Evolutionary conservation across 2,888 invertebrate species (phyloP).

Genomic region (Euzophera pinguis): DNA sequence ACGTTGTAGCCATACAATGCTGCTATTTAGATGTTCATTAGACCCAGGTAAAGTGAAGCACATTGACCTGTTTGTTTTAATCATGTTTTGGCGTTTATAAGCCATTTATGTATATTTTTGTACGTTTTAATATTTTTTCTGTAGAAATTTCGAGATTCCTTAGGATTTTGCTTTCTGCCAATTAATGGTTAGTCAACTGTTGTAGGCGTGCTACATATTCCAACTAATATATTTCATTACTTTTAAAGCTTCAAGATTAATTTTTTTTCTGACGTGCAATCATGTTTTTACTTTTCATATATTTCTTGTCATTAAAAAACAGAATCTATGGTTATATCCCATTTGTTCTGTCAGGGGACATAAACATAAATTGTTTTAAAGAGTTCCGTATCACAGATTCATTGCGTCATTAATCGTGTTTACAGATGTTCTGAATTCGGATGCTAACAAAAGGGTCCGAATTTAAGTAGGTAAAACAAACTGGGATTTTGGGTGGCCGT

Average conservation of each 20-base stretch:
- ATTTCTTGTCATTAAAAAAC: too few relatives aligned
- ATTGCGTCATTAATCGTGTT: slow-evolving; percentile 39
- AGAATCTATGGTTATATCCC: slow-evolving; percentile 13
- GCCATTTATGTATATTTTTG: too few relatives aligned
- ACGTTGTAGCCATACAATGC: slow-evolving; percentile 36
- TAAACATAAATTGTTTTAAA: slow-evolving; percentile 32
- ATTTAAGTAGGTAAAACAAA: slow-evolving; percentile 16
- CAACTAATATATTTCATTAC: too few relatives aligned
- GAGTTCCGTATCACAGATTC: slow-evolving; percentile 31
- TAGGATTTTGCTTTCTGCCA: too few relatives aligned
- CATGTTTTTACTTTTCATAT: too few relatives aligned
- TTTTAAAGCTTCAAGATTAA: too few relatives aligned
- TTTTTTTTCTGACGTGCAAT: too few relatives aligned
- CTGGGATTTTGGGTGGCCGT: slow-evolving; percentile 10
- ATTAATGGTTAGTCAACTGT: too few relatives aligned
- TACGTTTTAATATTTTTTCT: not conserved
- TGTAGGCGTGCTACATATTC: too few relatives aligned
- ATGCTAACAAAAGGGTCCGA: slow-evolving; percentile 23
- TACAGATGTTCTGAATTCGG: slow-evolving; percentile 29
- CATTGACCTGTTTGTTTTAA: not conserved
- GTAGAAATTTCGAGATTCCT: too few relatives aligned
- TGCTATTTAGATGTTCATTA: slow-evolving; percentile 56
- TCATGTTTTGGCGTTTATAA: too few relatives aligned
- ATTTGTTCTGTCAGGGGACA: slow-evolving; percentile 24
- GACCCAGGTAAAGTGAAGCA: slow-evolving; percentile 36